Evolutionary conservation across 2,797 vertebrate species (phyloP), one percentile per base, ranked within the genome.

Genomic region (Pteropus rufus): DNA sequence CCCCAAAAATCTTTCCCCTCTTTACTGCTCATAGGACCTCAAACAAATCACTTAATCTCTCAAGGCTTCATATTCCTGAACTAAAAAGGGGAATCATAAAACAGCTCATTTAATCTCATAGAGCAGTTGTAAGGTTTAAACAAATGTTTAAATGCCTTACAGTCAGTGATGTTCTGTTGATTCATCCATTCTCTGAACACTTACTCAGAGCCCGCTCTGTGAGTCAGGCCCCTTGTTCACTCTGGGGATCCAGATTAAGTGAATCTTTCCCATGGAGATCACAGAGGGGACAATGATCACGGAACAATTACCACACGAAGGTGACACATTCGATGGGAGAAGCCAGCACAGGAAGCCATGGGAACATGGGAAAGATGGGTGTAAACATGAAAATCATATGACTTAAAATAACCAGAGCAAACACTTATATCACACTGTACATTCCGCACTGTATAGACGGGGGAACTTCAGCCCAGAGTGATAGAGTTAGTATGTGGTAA

Each of bases 11-110:
- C 29, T 39, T 46, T 70, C 76, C 56, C 31, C 8, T 56, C 31
- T 62, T 65, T 21, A 72, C 3, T 7, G 29, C 16, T 18, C 10
- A 5, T 2, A 23, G 3, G 62, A 90, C 24, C 65, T 56, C 77
- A 65, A 79, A 69, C 11, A 88, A 89, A 91, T 79, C 24, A 46
- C 29, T 69, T 82, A 56, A n/a, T 80, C 34, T 76, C 65, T n/a
- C 9, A 52, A 34, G 29, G 34, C 10, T 15, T 92, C 26, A 24
- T 44, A 69, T 88, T 70, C 39, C 19, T 34, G 85, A 82, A 81
- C 29, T 81, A 39, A 91, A 58, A 82, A 77, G 24, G 14, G 23
- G 39, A 90, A 70, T 39, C 41, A 60, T 19, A 24, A 31, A 76
- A 54, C 24, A 54, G 46, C 19, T 86, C 29, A 69, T 72, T 24